Percentiles rank a stretch among this genome's conserved stretches.
These are phyloP conservation scores for Atta colombica DNA, from an alignment of 1,140 invertebrate genomes.

Conservation along the genomic window DNA sequence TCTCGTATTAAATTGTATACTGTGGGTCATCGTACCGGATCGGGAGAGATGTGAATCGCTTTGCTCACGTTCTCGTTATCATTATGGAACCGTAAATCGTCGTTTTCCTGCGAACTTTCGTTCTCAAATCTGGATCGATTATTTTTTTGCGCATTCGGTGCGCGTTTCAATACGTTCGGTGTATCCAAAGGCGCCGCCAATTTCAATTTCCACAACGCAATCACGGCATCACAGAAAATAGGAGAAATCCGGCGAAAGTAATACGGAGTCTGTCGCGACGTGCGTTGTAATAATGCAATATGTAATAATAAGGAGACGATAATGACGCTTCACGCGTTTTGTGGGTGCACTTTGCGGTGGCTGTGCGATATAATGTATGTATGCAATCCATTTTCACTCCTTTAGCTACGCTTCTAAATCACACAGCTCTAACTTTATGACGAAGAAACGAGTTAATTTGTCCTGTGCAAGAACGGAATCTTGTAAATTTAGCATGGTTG, in stretches of 20 bases:
- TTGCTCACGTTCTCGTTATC: slow-evolving; percentile 32
- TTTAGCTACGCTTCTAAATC: slow-evolving; percentile 35
- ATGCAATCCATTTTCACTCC: slow-evolving; percentile 34
- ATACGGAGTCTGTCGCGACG: slow-evolving; percentile 72
- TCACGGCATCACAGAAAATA: slow-evolving; percentile 82
- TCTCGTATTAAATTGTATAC: slow-evolving; percentile 18
- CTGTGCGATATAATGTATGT: neutral
- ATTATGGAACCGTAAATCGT: slow-evolving; percentile 45
- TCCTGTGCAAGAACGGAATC: neutral
- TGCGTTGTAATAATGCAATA: slow-evolving; percentile 76
- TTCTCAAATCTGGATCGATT: neutral
- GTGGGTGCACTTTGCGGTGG: slow-evolving; percentile 7
- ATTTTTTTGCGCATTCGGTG: slow-evolving; percentile 12
- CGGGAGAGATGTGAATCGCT: neutral
- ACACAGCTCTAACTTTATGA: slow-evolving; percentile 44
- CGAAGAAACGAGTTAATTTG: slow-evolving; percentile 14
- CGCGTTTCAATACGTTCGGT: slow-evolving; percentile 39
- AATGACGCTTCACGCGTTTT: slow-evolving; percentile 64
- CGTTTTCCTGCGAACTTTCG: slow-evolving; percentile 7
- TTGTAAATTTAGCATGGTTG: slow-evolving; percentile 44
- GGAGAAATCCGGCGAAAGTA: slow-evolving; percentile 85
- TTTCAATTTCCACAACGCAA: slow-evolving; percentile 81
- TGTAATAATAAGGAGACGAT: slow-evolving; percentile 75
- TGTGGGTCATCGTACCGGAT: neutral
- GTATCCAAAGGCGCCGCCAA: slow-evolving; percentile 75